Evolutionary conservation across 1,140 invertebrate genomes (phyloP).

Genomic region (Frieseomelitta varia): DNA sequence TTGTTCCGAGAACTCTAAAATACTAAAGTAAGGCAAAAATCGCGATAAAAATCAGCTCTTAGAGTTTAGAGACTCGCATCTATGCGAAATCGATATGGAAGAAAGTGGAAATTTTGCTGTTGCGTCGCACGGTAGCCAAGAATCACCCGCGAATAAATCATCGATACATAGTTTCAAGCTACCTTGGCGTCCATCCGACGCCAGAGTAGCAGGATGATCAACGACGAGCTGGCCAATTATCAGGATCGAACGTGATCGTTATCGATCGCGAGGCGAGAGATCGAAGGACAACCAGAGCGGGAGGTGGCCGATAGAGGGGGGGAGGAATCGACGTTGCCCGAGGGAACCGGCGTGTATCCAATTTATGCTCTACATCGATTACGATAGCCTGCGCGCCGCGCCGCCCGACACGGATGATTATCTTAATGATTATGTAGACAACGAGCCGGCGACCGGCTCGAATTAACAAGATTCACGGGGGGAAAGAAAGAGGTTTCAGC

Average conservation of each 20-base stretch:
- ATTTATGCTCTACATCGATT: conserved; percentile 72
- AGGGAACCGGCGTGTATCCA: conserved; percentile 53
- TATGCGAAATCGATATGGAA: neutral
- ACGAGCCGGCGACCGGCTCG: conserved; percentile 22
- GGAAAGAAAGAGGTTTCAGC: neutral
- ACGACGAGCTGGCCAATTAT: conserved; percentile 31
- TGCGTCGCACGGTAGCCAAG: neutral
- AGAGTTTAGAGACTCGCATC: no score
- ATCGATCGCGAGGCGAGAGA: conserved; percentile 45
- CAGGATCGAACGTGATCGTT: conserved; percentile 47
- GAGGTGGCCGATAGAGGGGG: neutral
- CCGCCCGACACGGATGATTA: conserved; percentile 68
- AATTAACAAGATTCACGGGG: conserved; percentile 32
- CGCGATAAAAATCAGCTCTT: no score
- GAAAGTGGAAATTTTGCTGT: neutral
- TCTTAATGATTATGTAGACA: conserved; percentile 71
- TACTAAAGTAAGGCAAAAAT: no score
- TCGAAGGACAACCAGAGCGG: neutral
- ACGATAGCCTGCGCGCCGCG: conserved; percentile 56
- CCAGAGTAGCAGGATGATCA: conserved; percentile 23
- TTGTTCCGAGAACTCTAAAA: no score
- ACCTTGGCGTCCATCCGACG: conserved; percentile 11
- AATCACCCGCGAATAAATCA: conserved; percentile 4
- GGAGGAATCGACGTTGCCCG: conserved; percentile 17
- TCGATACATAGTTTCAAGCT: neutral